Base-by-base conservation (phyloP, 2,113 vertebrate species). In the Cariama cristata region DNA sequence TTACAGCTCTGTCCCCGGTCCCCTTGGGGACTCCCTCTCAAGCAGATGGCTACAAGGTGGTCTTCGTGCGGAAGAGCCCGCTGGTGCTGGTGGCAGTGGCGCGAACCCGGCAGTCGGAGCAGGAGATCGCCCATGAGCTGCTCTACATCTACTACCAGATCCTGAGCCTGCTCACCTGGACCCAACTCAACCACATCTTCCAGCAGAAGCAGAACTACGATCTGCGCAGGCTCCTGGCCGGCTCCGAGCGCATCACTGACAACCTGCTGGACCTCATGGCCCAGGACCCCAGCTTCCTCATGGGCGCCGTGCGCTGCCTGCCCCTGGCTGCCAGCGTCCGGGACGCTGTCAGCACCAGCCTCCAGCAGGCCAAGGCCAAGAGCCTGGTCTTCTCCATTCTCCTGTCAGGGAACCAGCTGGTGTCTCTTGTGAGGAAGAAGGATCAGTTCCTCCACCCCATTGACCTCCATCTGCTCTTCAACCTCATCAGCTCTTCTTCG, bases 101-200 rank as follows among this genome's bases (percentile, higher is more conserved):
- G 2, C 98, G 98, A 26, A 99, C 99, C 12, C 98, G 83, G 75
- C 99, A 99, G 97, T 99, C 99, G 0, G 99, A 99, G 75, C 99
- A 99, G 87, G 99, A 99, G 97, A 98, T 99, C 18, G 98, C 99
- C 20, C 99, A 99, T 3, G 99, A 99, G 97, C 98, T 99, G 83
- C 99, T 99, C 50, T 99, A 99, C 96, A 99, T 99, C 97, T 99
- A 99, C 98, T 99, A 99, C 97, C 99, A 99, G 98, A 99, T 99
- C 50, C 98, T 99, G 88, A 99, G 99, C 97, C 98, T 99, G 80
- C 99, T 99, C 6, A 99, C 99, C 1, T 98, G 99, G 85, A 99
- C 99, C 4, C 99, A 99, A 98, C 99, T 99, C 96, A 99, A 99
- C 97, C 99, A 99, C 96, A 99, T 99, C 97, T 99, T 99, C 96